Evolutionary conservation across 1,140 invertebrate species (phyloP), one percentile per base, ranked within the genome.

Genomic region (Dryas iulia): DNA sequence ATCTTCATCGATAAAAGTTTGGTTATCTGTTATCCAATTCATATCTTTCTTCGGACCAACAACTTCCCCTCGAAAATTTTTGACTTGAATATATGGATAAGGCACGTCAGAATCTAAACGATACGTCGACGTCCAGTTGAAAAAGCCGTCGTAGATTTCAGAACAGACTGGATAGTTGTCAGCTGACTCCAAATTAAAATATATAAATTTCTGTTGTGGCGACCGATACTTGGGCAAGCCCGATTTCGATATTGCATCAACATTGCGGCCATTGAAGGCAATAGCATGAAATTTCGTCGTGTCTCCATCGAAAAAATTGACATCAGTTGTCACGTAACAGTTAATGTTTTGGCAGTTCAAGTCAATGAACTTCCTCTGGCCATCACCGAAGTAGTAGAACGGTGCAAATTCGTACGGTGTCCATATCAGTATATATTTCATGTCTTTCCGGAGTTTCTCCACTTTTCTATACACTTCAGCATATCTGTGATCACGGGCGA

Each of bases 101-200:
- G 74, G 78, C 61, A 94, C 85, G 69, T 94, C 93, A 2, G 94
- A 94, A 79, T 94, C 90, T 12, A 82, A 73, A 65, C 91, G 86
- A 71, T 95, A 95, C 0, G 93, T 94, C 68, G 93, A 87, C 1
- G 94, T 94, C 93, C 93, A 93, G 76, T 95, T 95, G 82, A 95
- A 94, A 56, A 86, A 92, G 10, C 73, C 68, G 39, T 92, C 84
- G 39, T 77, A 92, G 52, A 66, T 63, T 0, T 62, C 21, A 18
- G 65, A 67, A 57, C 88, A 90, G 3, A 88, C 60, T 0, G 90
- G 90, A 58, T 84, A 86, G 60, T 92, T 88, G 12, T 84, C 82
- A 0, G 93, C 86, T 0, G 93, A 92, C 78, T 94, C 93, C 67
- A 90, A 84, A 25, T 89, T 91, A 21, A 93, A 87, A 62, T 85